Percentiles rank a stretch among this genome's conserved stretches.
Evolutionary conservation across 2,888 invertebrate species (phyloP).

Genomic region (Lampropteryx suffumata): DNA sequence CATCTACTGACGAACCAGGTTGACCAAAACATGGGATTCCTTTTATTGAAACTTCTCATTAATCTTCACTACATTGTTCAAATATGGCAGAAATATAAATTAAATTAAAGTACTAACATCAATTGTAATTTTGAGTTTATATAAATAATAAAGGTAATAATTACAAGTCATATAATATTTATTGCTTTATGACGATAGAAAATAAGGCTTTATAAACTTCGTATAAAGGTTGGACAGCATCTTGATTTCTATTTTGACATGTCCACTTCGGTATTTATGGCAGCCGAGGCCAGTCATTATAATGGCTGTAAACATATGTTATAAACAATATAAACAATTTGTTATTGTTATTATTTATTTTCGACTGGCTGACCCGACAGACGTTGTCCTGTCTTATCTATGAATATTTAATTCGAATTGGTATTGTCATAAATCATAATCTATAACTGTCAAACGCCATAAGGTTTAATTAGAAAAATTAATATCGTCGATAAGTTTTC

Average conservation of each 20-base stretch:
- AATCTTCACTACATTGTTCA: constrained; percentile 36
- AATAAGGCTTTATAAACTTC: constrained; percentile 29
- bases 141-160: constrained; percentile 5
- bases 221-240: too few species aligned
- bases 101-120: background rate
- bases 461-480: too few species aligned
- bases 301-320: constrained; percentile 15
- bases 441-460: too few species aligned
- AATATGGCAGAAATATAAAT: background rate
- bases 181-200: constrained; percentile 28
- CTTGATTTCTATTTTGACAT: too few species aligned
- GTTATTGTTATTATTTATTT: too few species aligned
- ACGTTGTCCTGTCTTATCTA: too few species aligned
- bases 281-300: constrained; percentile 1
- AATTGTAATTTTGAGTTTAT: background rate
- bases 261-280: constrained; percentile 17
- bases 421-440: too few species aligned
- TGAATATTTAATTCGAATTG: too few species aligned
- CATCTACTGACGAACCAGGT: constrained; percentile 38
- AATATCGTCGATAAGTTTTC: too few species aligned
- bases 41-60: constrained; percentile 31
- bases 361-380: too few species aligned
- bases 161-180: constrained; percentile 23
- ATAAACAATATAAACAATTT: too few species aligned
- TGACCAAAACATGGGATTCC: constrained; percentile 46